Evolutionary conservation across 2,888 invertebrate genomes (phyloP).

Genomic region (Melipona beecheii): DNA sequence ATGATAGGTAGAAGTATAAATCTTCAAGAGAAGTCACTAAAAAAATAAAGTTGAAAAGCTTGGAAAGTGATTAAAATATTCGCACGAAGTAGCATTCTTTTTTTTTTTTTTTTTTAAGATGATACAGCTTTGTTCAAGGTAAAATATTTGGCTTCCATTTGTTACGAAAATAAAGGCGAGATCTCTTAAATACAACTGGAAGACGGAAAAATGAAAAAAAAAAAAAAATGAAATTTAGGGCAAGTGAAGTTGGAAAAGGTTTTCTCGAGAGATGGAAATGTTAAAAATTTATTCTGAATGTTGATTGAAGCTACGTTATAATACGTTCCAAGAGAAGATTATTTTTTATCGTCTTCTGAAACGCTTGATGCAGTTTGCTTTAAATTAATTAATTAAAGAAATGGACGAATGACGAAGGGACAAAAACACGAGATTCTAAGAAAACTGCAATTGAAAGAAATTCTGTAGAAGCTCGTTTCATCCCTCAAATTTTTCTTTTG

Average conservation of each 20-base stretch:
- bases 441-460: neutral
- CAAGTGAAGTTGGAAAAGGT: neutral
- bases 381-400: neutral
- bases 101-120: neutral
- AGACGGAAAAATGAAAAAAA: neutral
- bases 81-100: too few species aligned
- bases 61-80: too few species aligned
- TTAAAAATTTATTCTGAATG: too few species aligned
- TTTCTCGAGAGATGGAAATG: too few species aligned
- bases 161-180: neutral
- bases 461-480: neutral
- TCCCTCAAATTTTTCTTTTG: neutral
- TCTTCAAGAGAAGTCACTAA: neutral
- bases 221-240: neutral
- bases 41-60: too few species aligned
- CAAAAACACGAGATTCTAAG: neutral
- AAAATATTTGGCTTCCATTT: neutral
- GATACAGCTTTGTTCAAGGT: neutral
- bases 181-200: neutral
- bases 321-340: neutral
- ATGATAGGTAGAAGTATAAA: neutral
- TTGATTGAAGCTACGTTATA: too few species aligned
- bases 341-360: neutral
- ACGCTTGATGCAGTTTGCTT: neutral
- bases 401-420: neutral